Percentiles rank a stretch among this genome's conserved stretches.
Evolutionary conservation across 2,888 invertebrate genomes (phyloP).

Genomic region (Osmoderma eremita): DNA sequence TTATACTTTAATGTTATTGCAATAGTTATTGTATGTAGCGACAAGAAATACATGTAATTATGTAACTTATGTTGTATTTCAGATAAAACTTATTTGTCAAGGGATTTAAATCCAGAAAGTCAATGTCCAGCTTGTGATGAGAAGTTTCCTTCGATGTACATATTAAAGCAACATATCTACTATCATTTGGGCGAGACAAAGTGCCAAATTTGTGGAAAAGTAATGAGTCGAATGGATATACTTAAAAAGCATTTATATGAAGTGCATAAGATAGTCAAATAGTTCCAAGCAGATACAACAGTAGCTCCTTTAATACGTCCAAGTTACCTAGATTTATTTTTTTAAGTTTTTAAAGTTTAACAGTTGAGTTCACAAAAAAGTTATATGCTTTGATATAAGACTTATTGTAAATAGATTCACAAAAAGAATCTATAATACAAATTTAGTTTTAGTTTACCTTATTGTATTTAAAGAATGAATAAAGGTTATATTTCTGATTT

Average conservation of each 20-base stretch:
- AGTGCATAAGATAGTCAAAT: slow-evolving; percentile 44
- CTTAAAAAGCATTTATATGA: slow-evolving; percentile 52
- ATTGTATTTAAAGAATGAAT: no score
- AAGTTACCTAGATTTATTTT: no score
- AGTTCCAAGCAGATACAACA: slow-evolving; percentile 13
- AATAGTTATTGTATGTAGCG: no score
- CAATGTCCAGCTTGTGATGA: slow-evolving; percentile 41
- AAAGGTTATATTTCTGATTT: no score
- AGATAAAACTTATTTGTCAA: slow-evolving; percentile 35
- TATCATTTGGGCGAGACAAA: slow-evolving; percentile 65
- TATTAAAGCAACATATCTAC: slow-evolving; percentile 65
- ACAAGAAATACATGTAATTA: no score
- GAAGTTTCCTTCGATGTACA: slow-evolving; percentile 38
- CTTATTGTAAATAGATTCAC: no score
- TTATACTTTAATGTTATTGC: slow-evolving; percentile 6
- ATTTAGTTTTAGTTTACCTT: no score
- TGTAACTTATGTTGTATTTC: not conserved
- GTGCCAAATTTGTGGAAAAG: slow-evolving; percentile 65
- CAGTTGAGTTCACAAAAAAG: no score
- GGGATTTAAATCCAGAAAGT: slow-evolving; percentile 40
- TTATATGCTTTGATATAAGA: no score
- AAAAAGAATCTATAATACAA: no score
- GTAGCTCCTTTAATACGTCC: not conserved
- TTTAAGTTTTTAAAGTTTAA: no score
- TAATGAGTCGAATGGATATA: slow-evolving; percentile 62